Base-by-base conservation (phyloP, 2,888 invertebrate genomes). In the Epsilonema sp. region DNA sequence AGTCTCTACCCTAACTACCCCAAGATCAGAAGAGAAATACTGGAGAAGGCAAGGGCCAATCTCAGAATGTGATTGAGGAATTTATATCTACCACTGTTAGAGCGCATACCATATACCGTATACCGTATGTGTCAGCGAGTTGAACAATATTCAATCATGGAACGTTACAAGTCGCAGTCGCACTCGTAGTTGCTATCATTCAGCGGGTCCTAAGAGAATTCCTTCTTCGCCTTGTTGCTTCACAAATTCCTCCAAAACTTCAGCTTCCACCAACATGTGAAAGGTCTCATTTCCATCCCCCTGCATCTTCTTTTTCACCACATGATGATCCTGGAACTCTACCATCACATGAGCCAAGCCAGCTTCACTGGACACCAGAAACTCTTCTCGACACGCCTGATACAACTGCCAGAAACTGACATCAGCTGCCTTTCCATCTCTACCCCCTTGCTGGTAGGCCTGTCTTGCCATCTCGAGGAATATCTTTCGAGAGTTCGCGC, bases 291-390 rank as follows among this genome's bases (percentile, higher is more conserved):
- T 16, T 8, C 31, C 31, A 16, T 16, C 31, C 8, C 8, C 16
- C 31, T 31, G 31, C 31, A 16, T 16, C 31, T 8, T 8, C 16
- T 31, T 31, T 31, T 8, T 31, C 8, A 31, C 16, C 31, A 31
- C 8, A 31, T 31, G 31, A 16, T 31, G 31, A 16, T 31, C 31
- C 31, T 31, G 31, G 31, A 31, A 31, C 31, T 31, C 31, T 11
- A 31, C 31, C 16, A 31, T 8, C 16, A 11, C 8, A 16, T 31
- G 31, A 8, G 8, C 31, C 31, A 31, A 16, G 8, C 8, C 31
- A 46, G 82, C 73, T 67, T 94, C 90, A 0, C 85, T 84, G 65
- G 85, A 90, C 0, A 87, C 90, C 36, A 90, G 71, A 67, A 92
- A 90, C 21, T 78, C 76, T 67, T 89, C 87, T 37, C 89, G 75